These are phyloP conservation scores for Ferrisia virgata DNA, from an alignment of 2,888 invertebrate genomes.

Conservation along the genomic window DNA sequence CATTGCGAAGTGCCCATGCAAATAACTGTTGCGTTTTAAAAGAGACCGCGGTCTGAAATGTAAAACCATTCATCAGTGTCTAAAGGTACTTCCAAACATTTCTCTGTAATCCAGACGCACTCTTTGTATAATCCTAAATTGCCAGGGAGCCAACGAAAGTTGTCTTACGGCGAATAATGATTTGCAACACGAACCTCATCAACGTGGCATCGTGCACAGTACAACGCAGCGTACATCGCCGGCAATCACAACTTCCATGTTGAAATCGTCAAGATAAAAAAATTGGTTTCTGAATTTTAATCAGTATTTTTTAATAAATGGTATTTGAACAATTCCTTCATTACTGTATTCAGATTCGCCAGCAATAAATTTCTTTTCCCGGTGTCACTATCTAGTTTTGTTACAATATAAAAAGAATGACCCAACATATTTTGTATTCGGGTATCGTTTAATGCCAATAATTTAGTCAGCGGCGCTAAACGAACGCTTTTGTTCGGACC, in stretches of 20 bases:
- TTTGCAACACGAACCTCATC: not conserved
- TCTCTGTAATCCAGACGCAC: conserved; percentile 30
- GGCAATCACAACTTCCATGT: not conserved
- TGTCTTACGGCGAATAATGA: conserved; percentile 9
- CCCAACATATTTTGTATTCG: conserved; percentile 29
- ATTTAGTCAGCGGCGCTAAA: conserved; percentile 31
- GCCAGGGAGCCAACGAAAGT: not conserved
- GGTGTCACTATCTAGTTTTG: not conserved
- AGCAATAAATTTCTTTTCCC: conserved; percentile 27
- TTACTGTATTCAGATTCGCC: not conserved
- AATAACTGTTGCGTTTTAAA: conserved; percentile 43
- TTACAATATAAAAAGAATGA: conserved; percentile 2
- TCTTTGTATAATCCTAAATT: conserved; percentile 9
- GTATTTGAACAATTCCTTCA: conserved; percentile 31
- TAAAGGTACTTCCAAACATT: conserved; percentile 36
- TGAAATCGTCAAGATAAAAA: conserved; percentile 14
- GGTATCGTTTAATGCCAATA: conserved; percentile 34
- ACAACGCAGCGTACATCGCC: not conserved
- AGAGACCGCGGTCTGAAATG: conserved; percentile 30
- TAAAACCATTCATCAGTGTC: conserved; percentile 44
- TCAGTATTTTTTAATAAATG: conserved; percentile 24
- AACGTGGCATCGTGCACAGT: not conserved
- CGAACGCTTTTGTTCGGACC: conserved; percentile 37
- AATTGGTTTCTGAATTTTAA: conserved; percentile 16
- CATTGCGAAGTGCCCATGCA: conserved; percentile 41